Evolutionary conservation across 2,888 invertebrate genomes (phyloP), one percentile per base, ranked within the genome.

Genomic region (Meteorus cinctellus): DNA sequence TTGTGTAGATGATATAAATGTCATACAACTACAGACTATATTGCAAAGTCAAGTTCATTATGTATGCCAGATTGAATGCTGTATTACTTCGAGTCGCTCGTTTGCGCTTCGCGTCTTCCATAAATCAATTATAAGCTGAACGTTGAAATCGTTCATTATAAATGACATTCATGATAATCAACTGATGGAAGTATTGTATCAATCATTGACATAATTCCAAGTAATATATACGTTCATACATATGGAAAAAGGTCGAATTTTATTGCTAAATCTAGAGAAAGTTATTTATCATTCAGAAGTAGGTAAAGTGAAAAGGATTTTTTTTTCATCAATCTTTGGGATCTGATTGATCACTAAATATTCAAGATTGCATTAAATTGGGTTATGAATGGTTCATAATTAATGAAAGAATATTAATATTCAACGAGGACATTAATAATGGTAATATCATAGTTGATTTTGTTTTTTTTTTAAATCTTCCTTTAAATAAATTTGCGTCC

Each of bases 21-120:
- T 55, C 55, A 55, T 19, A 55, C 19, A 19, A 4, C 19, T 55
- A n/a, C 19, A 19, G n/a, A 55, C 55, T 55, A 1, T n/a, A n/a
- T 55, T 55, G 55, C 19, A 55, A 68, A 68, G 36, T 59, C 24
- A 60, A 59, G 34, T 59, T 71, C 71, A 62, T 71, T 60, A 29
- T 19, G 36, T 29, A n/a, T 29, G 41, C 16, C 45, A 24, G 45
- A 41, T 71, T 71, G 36, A 71, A 68, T 62, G n/a, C 14, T 60
- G 60, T 41, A 71, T 71, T 62, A 59, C 55, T 55, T 10, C 10
- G 10, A 19, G 24, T 45, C 24, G 36, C 41, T 41, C 14, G 41
- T 66, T 66, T 45, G 66, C 55, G n/a, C 55, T 55, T 24, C 10
- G 55, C n/a, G 55, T 19, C 45, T 41, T 45, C 14, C 24, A 45